Conservation (phyloP, 2,797 vertebrate genomes). For the Onychomys leucogaster region DNA sequence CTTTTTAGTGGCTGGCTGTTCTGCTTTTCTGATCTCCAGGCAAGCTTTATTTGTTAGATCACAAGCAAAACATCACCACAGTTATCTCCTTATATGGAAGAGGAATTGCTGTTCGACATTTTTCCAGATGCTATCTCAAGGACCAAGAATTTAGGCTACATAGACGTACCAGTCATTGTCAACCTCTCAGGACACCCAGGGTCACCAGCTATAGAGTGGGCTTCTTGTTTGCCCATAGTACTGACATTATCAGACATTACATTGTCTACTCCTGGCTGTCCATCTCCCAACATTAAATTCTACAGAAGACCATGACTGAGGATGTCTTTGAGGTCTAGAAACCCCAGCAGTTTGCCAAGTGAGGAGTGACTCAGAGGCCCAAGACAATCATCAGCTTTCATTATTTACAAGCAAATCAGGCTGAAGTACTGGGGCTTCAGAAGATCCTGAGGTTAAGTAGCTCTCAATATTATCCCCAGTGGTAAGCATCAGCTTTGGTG, state of each 20-base stretch:
- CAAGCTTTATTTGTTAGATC: no score
- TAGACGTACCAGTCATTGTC: constrained; percentile 59
- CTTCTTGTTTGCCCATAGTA: constrained; percentile 39
- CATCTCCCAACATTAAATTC: neutral
- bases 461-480: neutral
- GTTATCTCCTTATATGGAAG: constrained; percentile 72
- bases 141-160: constrained; percentile 62
- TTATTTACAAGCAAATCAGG: neutral
- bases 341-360: neutral
- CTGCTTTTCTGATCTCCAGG: no score
- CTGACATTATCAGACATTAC: neutral
- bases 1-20: no score
- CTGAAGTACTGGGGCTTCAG: neutral
- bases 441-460: neutral
- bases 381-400: neutral
- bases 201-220: constrained; percentile 51
- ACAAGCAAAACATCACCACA: no score
- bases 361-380: neutral
- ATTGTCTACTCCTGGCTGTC: neutral
- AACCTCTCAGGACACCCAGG: constrained; percentile 43
- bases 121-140: constrained; percentile 76
- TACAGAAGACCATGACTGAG: neutral
- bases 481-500: neutral
- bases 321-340: neutral
- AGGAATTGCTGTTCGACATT: constrained; percentile 41